A percentile compares a stretch with the other conserved stretches of the same genome.
Evolutionary conservation across 2,888 invertebrate genomes (phyloP).

Genomic region (Hipparchia semele): DNA sequence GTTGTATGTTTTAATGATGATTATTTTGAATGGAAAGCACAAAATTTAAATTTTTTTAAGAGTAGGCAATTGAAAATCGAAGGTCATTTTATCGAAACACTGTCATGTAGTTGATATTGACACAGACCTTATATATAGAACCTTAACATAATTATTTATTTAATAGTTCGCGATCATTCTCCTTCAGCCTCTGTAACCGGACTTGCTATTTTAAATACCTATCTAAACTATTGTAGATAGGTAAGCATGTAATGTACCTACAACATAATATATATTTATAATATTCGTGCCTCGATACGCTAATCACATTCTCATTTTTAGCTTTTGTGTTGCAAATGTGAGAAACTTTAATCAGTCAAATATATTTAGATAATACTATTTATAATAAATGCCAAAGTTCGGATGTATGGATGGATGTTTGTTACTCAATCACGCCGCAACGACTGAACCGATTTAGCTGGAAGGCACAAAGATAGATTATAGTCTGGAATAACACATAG

Average conservation of each 20-base stretch:
- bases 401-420: no score
- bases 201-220: slow-evolving; percentile 23
- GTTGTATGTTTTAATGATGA: not conserved
- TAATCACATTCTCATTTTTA: not conserved
- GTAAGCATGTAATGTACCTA: not conserved
- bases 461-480: no score
- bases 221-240: slow-evolving; percentile 3
- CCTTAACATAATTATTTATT: slow-evolving; percentile 28
- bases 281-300: no score
- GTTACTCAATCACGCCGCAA: no score
- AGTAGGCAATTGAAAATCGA: not conserved
- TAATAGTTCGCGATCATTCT: slow-evolving; percentile 14
- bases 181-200: slow-evolving; percentile 20
- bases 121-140: slow-evolving; percentile 21
- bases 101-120: slow-evolving; percentile 23
- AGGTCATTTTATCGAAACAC: not conserved
- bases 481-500: no score
- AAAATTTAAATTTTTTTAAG: not conserved
- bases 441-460: no score
- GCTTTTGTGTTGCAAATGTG: slow-evolving; percentile 12
- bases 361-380: not conserved
- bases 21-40: not conserved
- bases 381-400: no score
- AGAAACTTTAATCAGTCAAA: slow-evolving; percentile 1
- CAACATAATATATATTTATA: no score